A percentile compares a stretch with the other conserved stretches of the same genome.
phyloP scores from a whole-genome alignment of 2,888 invertebrate species.

The Dynastes grantii region DNA sequence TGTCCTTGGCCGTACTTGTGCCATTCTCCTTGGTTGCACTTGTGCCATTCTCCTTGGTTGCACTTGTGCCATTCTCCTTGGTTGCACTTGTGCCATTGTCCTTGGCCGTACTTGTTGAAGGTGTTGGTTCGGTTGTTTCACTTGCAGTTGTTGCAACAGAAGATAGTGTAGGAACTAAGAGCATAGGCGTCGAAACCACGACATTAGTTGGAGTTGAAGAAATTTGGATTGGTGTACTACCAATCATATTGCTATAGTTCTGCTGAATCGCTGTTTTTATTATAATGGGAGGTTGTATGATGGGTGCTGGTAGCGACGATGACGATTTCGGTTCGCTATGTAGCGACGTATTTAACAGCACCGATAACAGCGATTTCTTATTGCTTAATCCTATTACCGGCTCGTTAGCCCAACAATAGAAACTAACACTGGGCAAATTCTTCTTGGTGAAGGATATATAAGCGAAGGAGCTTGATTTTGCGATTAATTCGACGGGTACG shows the following conservation, averaged over 20 bases:
- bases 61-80: too few relatives aligned
- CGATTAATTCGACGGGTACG: constrained; percentile 38
- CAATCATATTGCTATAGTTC: too few relatives aligned
- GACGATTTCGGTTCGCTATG: too few relatives aligned
- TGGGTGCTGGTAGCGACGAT: too few relatives aligned
- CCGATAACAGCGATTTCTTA: background rate
- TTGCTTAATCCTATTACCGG: constrained; percentile 8
- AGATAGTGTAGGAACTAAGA: background rate
- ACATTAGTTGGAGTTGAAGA: too few relatives aligned
- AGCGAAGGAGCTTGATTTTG: constrained; percentile 28
- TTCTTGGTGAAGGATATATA: constrained; percentile 18
- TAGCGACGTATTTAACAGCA: background rate
- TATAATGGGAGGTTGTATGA: too few relatives aligned
- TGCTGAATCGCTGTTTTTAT: too few relatives aligned
- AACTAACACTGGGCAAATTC: background rate
- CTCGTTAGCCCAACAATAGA: constrained; percentile 37
- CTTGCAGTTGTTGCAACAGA: background rate
- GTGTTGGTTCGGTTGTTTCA: background rate
- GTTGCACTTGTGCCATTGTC: background rate
- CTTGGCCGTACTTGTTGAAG: constrained; percentile 1
- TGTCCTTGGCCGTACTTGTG: background rate
- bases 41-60: too few relatives aligned
- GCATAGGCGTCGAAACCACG: too few relatives aligned
- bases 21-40: too few relatives aligned
- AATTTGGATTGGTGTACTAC: too few relatives aligned